Percentiles rank a stretch among this genome's conserved stretches.
These are phyloP conservation scores for Pyrocoelia pectoralis DNA, from an alignment of 2,888 invertebrate species.

Conservation along the genomic window DNA sequence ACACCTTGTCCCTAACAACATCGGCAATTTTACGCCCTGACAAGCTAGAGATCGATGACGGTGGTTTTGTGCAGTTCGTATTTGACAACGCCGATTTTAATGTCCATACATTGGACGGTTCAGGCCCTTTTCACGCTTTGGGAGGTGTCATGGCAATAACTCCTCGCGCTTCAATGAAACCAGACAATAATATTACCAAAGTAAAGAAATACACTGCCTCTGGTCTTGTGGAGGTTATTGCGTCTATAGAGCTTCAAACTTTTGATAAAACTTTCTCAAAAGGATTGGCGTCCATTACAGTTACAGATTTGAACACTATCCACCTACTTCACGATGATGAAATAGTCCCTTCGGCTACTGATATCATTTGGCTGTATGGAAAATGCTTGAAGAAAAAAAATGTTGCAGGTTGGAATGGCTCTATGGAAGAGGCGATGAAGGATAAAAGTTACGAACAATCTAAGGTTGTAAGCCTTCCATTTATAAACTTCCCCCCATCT, in stretches of 20 bases:
- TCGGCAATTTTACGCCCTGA: neutral
- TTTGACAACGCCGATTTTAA: conserved; percentile 3
- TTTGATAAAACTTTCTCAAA: neutral
- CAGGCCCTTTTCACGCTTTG: neutral
- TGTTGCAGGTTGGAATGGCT: conserved; percentile 37
- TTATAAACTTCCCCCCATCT: neutral
- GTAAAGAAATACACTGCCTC: neutral
- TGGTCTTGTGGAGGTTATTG: neutral
- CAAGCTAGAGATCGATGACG: neutral
- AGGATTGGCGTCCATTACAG: neutral
- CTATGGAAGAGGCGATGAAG: neutral
- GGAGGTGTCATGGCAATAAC: neutral
- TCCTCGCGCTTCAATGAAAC: neutral
- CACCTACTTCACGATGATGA: conserved; percentile 35
- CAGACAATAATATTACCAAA: neutral
- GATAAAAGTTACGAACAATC: neutral
- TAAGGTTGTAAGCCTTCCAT: neutral
- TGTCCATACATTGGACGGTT: neutral
- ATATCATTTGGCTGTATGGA: neutral
- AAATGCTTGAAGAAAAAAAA: neutral
- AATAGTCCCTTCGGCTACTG: conserved; percentile 30
- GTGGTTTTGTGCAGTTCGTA: neutral
- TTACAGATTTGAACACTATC: neutral
- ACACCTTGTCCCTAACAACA: neutral
- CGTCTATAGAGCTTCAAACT: neutral